Evolutionary conservation across 2,113 vertebrate species (phyloP), one percentile per base, ranked within the genome.

Genomic region (Coptodon bakossiorum): DNA sequence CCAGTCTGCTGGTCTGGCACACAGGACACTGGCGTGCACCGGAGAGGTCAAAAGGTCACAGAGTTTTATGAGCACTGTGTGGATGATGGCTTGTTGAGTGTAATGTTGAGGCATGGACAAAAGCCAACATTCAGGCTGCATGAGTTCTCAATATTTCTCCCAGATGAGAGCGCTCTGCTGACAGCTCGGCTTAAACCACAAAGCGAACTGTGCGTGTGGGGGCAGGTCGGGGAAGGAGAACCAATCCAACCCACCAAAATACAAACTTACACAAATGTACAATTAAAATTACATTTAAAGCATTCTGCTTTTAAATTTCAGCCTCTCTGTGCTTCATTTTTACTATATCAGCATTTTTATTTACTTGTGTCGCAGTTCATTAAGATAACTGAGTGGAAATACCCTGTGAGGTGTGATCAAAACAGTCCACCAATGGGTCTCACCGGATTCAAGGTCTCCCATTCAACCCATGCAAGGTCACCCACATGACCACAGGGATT

Each of bases 21-120:
- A 56, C 66, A n/a, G 79, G 80, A 87, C 90, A 22, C 84, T 71
- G 71, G 54, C 85, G 82, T 38, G 63, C 86, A 56, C 57, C 84
- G 12, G 45, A 85, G 63, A 86, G 95, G 94, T 93, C 87, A 87
- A 84, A 85, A 88, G 94, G 94, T 95, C 82, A 24, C 43, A 2
- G 66, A 5, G 83, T 90, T 95, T 93, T 94, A 93, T 31, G 66
- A 83, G 81, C 63, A 57, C 50, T 90, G 86, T 80, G 71, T 88
- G 34, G 86, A 88, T 61, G 73, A 36, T 2, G 19, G 76, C 34
- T 6, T n/a, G 87, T 22, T 73, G 86, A 5, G 66, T n/a, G 78
- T 24, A 73, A 63, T 14, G 50, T 43, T 86, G 53, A 83, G 76
- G 84, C 81, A 56, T 17, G 14, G 43, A 59, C 85, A 91, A 88